These are phyloP conservation scores for Artibeus lituratus DNA, from an alignment of 2,797 vertebrate genomes.

Conservation along the genomic window DNA sequence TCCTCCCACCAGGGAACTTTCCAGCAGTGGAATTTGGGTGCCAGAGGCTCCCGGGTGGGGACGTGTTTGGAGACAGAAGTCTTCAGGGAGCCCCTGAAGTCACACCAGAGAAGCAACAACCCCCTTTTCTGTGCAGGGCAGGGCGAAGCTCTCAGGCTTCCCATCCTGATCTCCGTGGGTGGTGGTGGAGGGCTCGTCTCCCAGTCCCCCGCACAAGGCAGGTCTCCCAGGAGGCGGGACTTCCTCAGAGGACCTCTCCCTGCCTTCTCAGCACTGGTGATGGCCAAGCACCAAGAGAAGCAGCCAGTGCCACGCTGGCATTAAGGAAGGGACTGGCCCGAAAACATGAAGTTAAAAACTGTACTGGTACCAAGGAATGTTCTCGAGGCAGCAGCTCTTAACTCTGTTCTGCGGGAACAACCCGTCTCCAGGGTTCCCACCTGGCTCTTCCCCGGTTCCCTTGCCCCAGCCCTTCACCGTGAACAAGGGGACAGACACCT, in stretches of 20 bases:
- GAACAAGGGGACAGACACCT: neutral
- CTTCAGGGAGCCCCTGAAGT: neutral
- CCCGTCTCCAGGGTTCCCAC: neutral
- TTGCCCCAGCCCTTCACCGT: neutral
- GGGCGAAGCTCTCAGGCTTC: neutral
- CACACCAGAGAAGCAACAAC: neutral
- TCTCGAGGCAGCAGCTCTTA: slow-evolving; percentile 10
- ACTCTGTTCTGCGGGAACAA: neutral
- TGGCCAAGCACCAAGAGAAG: neutral
- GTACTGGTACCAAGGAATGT: neutral
- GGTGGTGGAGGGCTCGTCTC: neutral
- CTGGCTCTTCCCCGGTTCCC: neutral
- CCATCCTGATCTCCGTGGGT: neutral
- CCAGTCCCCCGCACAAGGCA: neutral
- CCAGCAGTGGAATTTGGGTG: neutral
- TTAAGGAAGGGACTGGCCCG: neutral
- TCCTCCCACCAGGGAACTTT: too few species aligned
- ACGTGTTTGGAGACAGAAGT: neutral
- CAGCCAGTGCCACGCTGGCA: neutral
- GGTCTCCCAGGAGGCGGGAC: neutral
- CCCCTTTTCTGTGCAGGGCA: neutral
- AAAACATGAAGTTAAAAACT: neutral
- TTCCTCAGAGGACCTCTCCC: neutral
- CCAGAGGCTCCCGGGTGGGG: neutral
- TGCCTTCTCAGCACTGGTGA: neutral